Conservation (phyloP, 1,140 invertebrate species). For the Acromyrmex heyeri region DNA sequence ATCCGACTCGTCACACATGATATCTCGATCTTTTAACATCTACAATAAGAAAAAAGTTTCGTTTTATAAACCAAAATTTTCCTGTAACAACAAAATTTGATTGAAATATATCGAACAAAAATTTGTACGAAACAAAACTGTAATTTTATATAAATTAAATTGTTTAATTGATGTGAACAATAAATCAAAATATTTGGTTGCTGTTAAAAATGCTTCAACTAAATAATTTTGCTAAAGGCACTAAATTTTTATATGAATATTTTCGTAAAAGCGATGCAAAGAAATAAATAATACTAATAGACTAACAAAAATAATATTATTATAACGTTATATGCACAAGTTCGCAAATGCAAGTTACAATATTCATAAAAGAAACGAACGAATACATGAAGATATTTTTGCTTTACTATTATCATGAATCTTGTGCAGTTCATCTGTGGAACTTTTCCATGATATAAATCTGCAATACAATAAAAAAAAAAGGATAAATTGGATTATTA, state of each 20-base stretch:
- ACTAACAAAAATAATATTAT: conserved; percentile 8
- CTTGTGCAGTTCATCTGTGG: neutral
- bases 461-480: neutral
- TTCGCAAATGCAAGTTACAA: neutral
- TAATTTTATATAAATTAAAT: too few species aligned
- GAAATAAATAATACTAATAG: neutral
- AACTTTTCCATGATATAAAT: neutral
- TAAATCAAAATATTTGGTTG: too few species aligned
- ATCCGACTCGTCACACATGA: neutral
- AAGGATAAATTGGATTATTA: neutral
- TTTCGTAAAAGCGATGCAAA: neutral
- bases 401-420: neutral
- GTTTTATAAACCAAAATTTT: too few species aligned
- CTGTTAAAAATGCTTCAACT: too few species aligned
- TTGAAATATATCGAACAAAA: too few species aligned
- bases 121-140: too few species aligned
- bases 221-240: too few species aligned
- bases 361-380: neutral
- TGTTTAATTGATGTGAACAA: too few species aligned
- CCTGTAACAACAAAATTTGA: too few species aligned
- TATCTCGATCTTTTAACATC: neutral
- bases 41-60: neutral
- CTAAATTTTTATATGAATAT: too few species aligned
- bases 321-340: neutral
- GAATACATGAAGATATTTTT: neutral